These are phyloP conservation scores for Phalacrocorax carbo DNA, from an alignment of 2,113 vertebrate genomes.

Conservation along the genomic window DNA sequence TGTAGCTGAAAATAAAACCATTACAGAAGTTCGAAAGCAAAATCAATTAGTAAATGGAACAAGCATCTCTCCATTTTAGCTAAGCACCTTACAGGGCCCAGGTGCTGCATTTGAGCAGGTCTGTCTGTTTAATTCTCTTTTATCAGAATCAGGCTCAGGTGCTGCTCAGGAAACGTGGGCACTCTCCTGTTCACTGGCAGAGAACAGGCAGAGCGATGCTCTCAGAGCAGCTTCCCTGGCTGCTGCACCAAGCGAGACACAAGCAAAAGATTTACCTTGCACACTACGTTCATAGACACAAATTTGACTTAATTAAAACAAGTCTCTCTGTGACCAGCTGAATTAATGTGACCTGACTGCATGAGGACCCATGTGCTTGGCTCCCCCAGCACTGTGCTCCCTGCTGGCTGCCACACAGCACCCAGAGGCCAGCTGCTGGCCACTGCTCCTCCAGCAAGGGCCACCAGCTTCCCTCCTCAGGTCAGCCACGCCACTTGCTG, in stretches of 20 bases:
- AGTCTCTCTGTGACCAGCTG: not conserved
- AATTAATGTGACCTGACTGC: not conserved
- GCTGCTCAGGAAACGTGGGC: not conserved
- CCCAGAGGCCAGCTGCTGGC: too few relatives aligned
- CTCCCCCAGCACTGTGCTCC: accelerated
- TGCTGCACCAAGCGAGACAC: not conserved
- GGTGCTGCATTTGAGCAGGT: not conserved
- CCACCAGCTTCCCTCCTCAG: not conserved
- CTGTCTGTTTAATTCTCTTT: not conserved
- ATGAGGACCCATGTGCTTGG: not conserved
- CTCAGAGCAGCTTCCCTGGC: not conserved
- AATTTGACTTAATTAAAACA: not conserved
- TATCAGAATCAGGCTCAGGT: not conserved
- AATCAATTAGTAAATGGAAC: not conserved
- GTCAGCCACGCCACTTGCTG: not conserved
- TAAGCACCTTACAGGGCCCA: not conserved
- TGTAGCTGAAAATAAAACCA: not conserved
- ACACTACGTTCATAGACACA: not conserved
- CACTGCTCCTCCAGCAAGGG: not conserved
- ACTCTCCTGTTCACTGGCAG: not conserved
- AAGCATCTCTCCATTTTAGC: not conserved
- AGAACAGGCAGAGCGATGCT: not conserved
- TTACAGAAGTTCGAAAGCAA: not conserved
- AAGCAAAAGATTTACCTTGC: not conserved
- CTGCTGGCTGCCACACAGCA: accelerated